Evolutionary conservation across 2,797 vertebrate genomes (phyloP).

Genomic region (Enteromius anoplus): DNA sequence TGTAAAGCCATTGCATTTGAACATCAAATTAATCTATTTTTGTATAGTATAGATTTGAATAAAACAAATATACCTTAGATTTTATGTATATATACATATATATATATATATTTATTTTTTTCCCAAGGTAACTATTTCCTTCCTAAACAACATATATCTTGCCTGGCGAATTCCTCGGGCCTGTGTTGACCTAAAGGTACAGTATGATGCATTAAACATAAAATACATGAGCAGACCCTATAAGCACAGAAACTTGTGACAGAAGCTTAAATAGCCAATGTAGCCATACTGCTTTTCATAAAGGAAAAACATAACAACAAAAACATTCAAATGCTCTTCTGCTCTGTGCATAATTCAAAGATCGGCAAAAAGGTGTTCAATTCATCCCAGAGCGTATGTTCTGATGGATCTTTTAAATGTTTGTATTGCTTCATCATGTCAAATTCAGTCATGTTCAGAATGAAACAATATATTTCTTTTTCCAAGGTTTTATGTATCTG

Average conservation of each 20-base stretch:
- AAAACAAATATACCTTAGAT: constrained; percentile 91
- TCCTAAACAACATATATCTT: constrained; percentile 71
- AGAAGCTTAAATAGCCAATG: constrained; percentile 62
- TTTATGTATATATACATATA: constrained; percentile 70
- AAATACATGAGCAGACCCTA: constrained; percentile 66
- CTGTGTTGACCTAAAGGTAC: constrained; percentile 69
- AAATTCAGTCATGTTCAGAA: background rate
- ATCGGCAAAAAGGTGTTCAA: constrained; percentile 10
- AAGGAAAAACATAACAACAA: background rate
- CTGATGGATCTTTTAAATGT: background rate
- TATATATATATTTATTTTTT: background rate
- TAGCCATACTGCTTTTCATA: constrained; percentile 39
- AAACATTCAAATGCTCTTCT: constrained; percentile 18
- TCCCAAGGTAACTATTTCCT: constrained; percentile 71
- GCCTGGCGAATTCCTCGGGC: constrained; percentile 68
- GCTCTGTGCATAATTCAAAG: constrained; percentile 33
- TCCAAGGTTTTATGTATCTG: background rate
- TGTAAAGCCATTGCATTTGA: constrained; percentile 92
- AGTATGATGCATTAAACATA: constrained; percentile 71
- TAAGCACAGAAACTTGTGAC: constrained; percentile 76
- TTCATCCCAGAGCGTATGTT: constrained; percentile 18
- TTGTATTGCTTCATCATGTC: constrained; percentile 21
- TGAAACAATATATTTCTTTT: background rate
- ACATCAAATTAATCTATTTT: constrained; percentile 82
- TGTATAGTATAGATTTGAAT: constrained; percentile 85